Base-by-base conservation (phyloP, 2,888 invertebrate species). In the Tenthredo scrophulariae region DNA sequence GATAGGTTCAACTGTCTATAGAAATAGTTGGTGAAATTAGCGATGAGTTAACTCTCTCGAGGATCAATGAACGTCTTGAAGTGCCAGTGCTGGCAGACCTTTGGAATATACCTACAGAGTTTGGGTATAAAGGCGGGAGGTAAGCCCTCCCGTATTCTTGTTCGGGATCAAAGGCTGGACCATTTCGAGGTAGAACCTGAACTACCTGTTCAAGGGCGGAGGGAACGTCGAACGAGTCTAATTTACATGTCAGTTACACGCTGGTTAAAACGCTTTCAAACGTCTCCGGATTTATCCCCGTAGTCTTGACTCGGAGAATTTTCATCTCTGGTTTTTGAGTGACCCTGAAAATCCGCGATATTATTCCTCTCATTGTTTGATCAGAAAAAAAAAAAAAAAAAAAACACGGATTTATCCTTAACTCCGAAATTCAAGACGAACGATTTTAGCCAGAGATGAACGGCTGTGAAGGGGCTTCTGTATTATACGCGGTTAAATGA, bases 181-280 rank as follows among this genome's bases (percentile, higher is more conserved):
- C 40, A 74, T 74, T 74, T 74, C 43, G 40, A 74, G 43, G 72
- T 43, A 43, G 72, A 43, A 43, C 26, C 43, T 74, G 67, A 67
- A 67, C 67, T 33, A 33, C 67, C 72, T 74, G 72, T 43, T 54
- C 22, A 43, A 26, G 50, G 46, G 46, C 29, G 77, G 46, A 54
- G 18, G 50, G 33, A 77, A 54, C 77, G n/a, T 77, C 77, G 84
- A 85, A 65, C 58, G 82, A 82, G 84, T 84, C 83, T 85, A 86
- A 89, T 90, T 88, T 89, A 88, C 90, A 89, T 89, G 88, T 88
- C 90, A 86, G 87, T 88, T 89, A 88, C 85, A 85, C 74, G 83
- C 83, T 86, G 85, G 87, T 87, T 85, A 88, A 88, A 87, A 46
- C 79, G 85, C 54, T 77, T n/a, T 26, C 29, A 77, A 46, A 67